Evolutionary conservation across 35 echinoderm and acorn worm genomes (phyloP).

Genomic region (Lytechinus variegatus): DNA sequence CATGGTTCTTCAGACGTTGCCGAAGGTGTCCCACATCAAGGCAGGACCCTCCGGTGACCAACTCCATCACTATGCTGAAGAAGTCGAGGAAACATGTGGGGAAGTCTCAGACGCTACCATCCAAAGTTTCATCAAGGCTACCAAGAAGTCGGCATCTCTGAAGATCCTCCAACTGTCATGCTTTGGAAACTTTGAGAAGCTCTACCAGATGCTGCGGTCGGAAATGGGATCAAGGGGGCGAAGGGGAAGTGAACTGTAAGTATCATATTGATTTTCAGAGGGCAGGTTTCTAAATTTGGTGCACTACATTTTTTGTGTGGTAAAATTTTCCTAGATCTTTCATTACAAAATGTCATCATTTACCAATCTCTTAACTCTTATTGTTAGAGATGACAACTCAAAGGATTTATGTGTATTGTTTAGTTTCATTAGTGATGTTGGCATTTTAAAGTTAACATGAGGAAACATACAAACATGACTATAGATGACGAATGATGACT

Average conservation of each 20-base stretch:
- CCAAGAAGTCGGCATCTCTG: slow-evolving; percentile 25
- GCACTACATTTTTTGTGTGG: too few relatives aligned
- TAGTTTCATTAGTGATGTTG: too few relatives aligned
- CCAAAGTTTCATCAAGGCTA: slow-evolving; percentile 15
- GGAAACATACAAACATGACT: too few relatives aligned
- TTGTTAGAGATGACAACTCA: too few relatives aligned
- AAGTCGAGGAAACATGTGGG: slow-evolving; percentile 30
- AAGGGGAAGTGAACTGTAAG: slow-evolving; percentile 25
- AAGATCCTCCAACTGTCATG: slow-evolving; percentile 20
- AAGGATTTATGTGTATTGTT: too few relatives aligned
- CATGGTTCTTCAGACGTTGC: slow-evolving; percentile 6
- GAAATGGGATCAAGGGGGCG: neutral
- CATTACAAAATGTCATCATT: too few relatives aligned
- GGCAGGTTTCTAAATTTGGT: neutral
- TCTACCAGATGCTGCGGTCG: neutral
- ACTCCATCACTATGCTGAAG: slow-evolving; percentile 21
- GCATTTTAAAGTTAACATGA: too few relatives aligned
- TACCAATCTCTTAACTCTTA: too few relatives aligned
- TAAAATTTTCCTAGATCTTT: too few relatives aligned
- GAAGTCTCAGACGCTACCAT: slow-evolving; percentile 8
- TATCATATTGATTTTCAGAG: neutral
- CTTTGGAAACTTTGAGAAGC: slow-evolving; percentile 39
- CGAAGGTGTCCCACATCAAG: neutral
- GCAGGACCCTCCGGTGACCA: neutral
- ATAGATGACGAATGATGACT: too few relatives aligned